Evolutionary conservation across 2,113 vertebrate species (phyloP).

Genomic region (Oryctolagus cuniculus): mOryCun1.1 NC_091439.1:84219501-84220000

Average conservation of each 20-base stretch:
- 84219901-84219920: conserved; percentile 10
- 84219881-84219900: not conserved
- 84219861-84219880: not conserved
- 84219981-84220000: conserved; percentile 40
- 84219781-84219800: conserved; percentile 65
- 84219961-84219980: conserved; percentile 45
- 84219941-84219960: conserved; percentile 41
- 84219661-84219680: conserved; percentile 56
- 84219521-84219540: conserved; percentile 57
- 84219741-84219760: conserved; percentile 19
- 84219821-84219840: conserved; percentile 60
- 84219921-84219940: conserved; percentile 35
- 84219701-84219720: conserved; percentile 54
- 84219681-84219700: conserved; percentile 60
- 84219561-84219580: conserved; percentile 53
- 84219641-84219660: conserved; percentile 41
- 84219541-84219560: conserved; percentile 66
- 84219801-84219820: conserved; percentile 74
- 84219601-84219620: not conserved
- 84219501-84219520: conserved; percentile 69
- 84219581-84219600: conserved; percentile 56
- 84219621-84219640: conserved; percentile 24
- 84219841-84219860: conserved; percentile 36
- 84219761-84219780: conserved; percentile 71
- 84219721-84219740: conserved; percentile 27